Conservation (phyloP, 2,113 vertebrate species). For the Gambusia holbrooki region DNA sequence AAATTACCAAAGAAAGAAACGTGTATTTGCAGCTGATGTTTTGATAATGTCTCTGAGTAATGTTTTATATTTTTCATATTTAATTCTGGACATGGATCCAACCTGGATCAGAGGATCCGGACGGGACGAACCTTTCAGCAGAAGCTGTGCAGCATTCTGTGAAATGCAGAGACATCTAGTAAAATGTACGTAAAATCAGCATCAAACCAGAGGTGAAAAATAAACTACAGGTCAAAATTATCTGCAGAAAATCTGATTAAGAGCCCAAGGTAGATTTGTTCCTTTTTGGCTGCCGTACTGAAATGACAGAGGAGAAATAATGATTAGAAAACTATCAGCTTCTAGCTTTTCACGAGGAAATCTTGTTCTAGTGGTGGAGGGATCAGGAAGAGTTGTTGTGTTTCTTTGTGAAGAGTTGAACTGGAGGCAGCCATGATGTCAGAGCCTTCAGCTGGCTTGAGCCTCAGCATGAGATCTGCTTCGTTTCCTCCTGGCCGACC, state of each 20-base stretch:
- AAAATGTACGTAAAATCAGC: no score
- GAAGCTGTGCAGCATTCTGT: background rate
- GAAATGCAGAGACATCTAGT: background rate
- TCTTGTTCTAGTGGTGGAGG: background rate
- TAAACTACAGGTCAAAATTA: no score
- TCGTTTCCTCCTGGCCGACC: no score
- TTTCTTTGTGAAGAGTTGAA: no score
- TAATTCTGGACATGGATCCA: background rate
- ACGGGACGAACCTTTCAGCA: background rate
- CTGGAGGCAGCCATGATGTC: no score
- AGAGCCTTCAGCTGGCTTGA: background rate
- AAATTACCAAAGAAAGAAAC: background rate
- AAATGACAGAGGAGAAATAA: background rate
- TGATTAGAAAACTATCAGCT: background rate
- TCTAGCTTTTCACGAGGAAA: background rate
- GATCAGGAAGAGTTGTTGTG: background rate
- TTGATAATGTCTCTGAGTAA: background rate
- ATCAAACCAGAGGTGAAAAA: no score
- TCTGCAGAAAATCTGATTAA: no score
- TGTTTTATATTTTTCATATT: background rate
- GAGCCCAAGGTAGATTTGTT: background rate
- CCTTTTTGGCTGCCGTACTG: no score
- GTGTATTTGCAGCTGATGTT: background rate
- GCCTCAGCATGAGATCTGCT: background rate
- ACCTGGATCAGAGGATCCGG: background rate